phyloP scores from a whole-genome alignment of 2,888 invertebrate genomes.

The Eremobia ochroleuca region DNA sequence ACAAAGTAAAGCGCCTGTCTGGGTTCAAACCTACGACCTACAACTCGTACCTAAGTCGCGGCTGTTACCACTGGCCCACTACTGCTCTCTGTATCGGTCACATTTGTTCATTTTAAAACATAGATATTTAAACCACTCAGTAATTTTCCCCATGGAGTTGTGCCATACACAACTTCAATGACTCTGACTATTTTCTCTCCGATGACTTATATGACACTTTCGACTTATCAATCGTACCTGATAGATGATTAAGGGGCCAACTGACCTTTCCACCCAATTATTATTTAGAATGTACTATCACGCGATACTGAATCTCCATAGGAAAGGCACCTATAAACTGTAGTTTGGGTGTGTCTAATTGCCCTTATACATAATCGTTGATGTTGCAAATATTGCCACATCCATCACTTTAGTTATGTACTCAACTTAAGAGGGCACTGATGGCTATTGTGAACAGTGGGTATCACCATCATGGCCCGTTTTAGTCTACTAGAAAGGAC shows the following conservation, averaged over 20 bases:
- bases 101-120: background rate
- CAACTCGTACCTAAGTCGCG: background rate
- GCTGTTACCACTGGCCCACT: background rate
- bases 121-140: background rate
- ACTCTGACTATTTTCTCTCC: background rate
- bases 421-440: background rate
- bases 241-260: background rate
- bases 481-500: too few species aligned
- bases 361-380: slow-evolving; percentile 41
- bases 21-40: background rate
- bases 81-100: background rate
- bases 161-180: background rate
- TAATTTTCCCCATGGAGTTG: too few species aligned
- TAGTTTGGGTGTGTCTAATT: slow-evolving; percentile 49
- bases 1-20: background rate
- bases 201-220: background rate
- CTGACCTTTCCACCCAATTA: slow-evolving; percentile 6
- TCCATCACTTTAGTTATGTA: slow-evolving; percentile 52
- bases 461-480: background rate
- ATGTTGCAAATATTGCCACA: slow-evolving; percentile 26
- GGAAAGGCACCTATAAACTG: slow-evolving; percentile 14
- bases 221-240: background rate
- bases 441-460: background rate
- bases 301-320: slow-evolving; percentile 48
- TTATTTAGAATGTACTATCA: slow-evolving; percentile 31